Evolutionary conservation across 2,113 vertebrate species (phyloP), one percentile per base, ranked within the genome.

Genomic region (Tylochromis polylepis): DNA sequence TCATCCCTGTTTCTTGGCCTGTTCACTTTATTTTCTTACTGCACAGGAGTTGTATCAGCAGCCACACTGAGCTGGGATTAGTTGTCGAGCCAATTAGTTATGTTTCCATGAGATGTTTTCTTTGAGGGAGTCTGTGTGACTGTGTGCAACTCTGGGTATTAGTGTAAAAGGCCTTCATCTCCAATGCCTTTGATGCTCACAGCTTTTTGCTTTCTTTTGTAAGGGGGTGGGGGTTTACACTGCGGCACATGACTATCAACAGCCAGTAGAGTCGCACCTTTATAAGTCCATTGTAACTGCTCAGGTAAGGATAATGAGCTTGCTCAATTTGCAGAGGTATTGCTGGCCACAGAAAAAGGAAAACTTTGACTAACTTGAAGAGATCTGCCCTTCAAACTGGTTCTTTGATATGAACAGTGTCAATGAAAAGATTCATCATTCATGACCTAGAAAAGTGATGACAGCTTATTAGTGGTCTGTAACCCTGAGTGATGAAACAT

Each of bases 121-220:
- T 81, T 24, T 79, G 16, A 58, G 59, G 10, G 36, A 16, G 16
- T 88, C 11, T 82, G 16, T 58, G 59, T 43, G 53, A 16, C 24
- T 72, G 34, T 57, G 59, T 70, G 34, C 18, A 81, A 53, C 31
- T 75, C 59, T 57, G 20, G n/a, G 22, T 49, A 31, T 77, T 65
- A 24, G 70, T 67, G 29, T 77, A 43, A 8, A 79, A 87, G 77
- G 46, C 85, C 84, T 92, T 91, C 72, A 89, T 89, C 83, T 84
- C 15, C 20, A 11, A 6, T 4, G 49, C 65, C 85, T 92, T 88
- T 91, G 83, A 91, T 85, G 81, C 83, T 72, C 51, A 8, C 67
- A 78, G 88, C 58, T n/a, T 84, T 90, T 57, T 41, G 29, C 46
- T 31, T 4, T 18, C 20, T 43, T 70, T 87, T 59, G 14, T 60